Conservation (phyloP, 2,888 invertebrate species). For the Himalopsyche japonica region DNA sequence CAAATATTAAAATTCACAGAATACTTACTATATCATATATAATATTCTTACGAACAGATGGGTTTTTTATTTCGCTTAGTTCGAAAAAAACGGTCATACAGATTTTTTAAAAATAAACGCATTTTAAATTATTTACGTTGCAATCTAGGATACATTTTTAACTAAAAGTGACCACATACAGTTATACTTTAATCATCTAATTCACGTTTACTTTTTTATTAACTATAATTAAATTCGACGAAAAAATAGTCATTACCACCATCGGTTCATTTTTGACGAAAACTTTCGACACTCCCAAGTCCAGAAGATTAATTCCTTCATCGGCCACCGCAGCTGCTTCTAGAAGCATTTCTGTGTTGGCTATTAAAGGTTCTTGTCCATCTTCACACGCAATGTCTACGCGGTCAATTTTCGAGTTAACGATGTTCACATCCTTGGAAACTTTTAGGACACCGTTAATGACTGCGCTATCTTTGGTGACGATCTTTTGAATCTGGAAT, state of each 20-base stretch:
- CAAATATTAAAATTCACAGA: no score
- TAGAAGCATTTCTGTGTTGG: conserved; percentile 8
- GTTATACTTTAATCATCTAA: no score
- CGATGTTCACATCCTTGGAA: conserved; percentile 19
- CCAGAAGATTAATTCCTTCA: conserved; percentile 3
- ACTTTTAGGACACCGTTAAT: conserved; percentile 26
- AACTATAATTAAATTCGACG: no score
- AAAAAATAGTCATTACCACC: conserved; percentile 1
- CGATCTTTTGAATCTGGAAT: conserved; percentile 9
- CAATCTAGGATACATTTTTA: no score
- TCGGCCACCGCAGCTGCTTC: conserved; percentile 10
- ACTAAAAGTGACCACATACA: no score
- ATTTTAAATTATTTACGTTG: no score
- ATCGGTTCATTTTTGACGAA: conserved; percentile 20
- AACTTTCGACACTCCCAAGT: conserved; percentile 6
- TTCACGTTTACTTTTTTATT: no score
- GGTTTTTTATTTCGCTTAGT: no score
- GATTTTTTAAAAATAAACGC: no score
- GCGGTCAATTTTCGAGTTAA: conserved; percentile 9
- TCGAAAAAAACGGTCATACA: no score
- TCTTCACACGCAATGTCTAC: conserved; percentile 5
- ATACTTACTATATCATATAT: no score
- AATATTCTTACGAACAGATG: no score
- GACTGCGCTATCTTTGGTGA: conserved; percentile 15
- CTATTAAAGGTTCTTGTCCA: not conserved